A percentile compares a stretch with the other conserved stretches of the same genome.
Evolutionary conservation across 2,797 vertebrate species (phyloP).

Genomic region (Onychomys leucogaster): DNA sequence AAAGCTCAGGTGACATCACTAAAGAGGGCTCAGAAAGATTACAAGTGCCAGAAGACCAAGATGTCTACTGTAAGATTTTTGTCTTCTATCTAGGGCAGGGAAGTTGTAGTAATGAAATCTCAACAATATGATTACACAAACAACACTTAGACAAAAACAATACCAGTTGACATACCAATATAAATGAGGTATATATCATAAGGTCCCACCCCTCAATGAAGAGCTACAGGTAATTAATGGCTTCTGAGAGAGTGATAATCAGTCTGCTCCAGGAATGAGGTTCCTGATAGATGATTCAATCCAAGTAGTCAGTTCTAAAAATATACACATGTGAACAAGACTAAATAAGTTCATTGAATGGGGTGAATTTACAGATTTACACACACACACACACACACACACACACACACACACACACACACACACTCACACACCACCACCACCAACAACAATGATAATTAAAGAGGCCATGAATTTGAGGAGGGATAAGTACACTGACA

Average conservation of each 20-base stretch:
- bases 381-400: not conserved
- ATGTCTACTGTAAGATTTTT: not conserved
- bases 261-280: not conserved
- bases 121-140: not conserved
- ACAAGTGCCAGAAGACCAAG: not conserved
- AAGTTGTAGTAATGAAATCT: not conserved
- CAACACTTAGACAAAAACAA: not conserved
- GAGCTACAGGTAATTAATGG: not conserved
- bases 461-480: not conserved
- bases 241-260: not conserved
- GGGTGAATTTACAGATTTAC: not conserved
- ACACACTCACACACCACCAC: too few relatives aligned
- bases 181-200: not conserved
- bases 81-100: not conserved
- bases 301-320: not conserved
- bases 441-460: not conserved
- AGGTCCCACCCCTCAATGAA: not conserved
- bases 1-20: not conserved
- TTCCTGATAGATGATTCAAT: not conserved
- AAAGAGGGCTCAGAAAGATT: not conserved
- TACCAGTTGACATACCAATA: not conserved
- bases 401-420: not conserved
- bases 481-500: not conserved
- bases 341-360: not conserved
- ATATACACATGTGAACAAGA: not conserved